Percentiles rank a stretch among this genome's conserved stretches.
phyloP scores from a whole-genome alignment of 2,113 vertebrate species.

The Syrrhaptes paradoxus region DNA sequence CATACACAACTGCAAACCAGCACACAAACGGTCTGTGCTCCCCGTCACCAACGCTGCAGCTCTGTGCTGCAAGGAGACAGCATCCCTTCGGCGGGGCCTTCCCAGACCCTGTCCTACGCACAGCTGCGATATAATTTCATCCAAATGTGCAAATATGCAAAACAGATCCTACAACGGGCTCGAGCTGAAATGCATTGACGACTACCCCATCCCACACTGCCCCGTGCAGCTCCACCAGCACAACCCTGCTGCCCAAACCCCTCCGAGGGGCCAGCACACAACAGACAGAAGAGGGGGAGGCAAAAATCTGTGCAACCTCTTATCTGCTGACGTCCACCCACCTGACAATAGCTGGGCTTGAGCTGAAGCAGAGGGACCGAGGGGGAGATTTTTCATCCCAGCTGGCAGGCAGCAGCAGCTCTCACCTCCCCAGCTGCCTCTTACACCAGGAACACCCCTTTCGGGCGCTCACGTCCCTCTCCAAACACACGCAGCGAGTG shows the following conservation, averaged over 20 bases:
- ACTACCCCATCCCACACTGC: neutral
- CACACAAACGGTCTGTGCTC: neutral
- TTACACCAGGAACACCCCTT: neutral
- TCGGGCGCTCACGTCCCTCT: accelerated
- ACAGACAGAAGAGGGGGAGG: neutral
- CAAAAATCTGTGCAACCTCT: neutral
- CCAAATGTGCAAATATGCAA: conserved; percentile 2
- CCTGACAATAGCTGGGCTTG: neutral
- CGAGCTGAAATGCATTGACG: neutral
- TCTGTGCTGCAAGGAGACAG: neutral
- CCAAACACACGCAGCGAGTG: accelerated
- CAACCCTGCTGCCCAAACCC: neutral
- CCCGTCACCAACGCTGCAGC: neutral
- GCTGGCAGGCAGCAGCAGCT: neutral
- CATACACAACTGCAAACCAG: neutral
- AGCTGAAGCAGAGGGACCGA: neutral
- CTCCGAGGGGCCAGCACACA: neutral
- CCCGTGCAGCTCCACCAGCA: neutral
- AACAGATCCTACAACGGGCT: neutral
- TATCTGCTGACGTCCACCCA: neutral
- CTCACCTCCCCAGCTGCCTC: neutral
- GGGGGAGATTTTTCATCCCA: neutral
- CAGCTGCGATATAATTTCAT: neutral
- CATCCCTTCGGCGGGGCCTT: neutral
- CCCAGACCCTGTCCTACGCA: neutral